These are phyloP conservation scores for Reticulitermes speratus DNA, from an alignment of 1,140 invertebrate genomes.

Conservation along the genomic window DNA sequence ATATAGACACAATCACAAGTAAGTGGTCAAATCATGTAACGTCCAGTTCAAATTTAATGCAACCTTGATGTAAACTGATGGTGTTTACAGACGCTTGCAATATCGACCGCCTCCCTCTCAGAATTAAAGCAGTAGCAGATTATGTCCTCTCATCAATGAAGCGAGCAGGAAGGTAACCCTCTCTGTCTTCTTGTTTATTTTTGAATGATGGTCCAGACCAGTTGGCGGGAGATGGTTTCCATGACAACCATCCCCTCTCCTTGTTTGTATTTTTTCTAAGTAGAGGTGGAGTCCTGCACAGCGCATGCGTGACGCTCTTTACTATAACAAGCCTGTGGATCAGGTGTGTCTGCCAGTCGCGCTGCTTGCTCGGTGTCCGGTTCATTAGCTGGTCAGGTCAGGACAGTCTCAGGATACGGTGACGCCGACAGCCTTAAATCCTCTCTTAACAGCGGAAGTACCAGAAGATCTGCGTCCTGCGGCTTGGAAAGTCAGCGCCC, in stretches of 20 bases:
- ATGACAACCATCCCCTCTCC: conserved; percentile 16
- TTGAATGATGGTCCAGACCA: conserved; percentile 3
- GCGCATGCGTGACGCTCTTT: conserved; percentile 6
- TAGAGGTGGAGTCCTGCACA: conserved; percentile 3
- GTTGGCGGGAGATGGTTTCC: conserved; percentile 16
- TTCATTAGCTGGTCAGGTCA: too few relatives aligned
- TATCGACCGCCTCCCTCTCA: background rate
- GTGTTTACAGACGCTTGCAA: background rate
- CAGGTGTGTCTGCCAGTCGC: background rate
- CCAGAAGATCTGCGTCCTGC: too few relatives aligned
- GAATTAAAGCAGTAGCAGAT: background rate
- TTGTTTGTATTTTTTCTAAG: background rate
- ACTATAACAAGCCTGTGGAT: conserved; percentile 11
- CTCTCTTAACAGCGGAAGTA: too few relatives aligned
- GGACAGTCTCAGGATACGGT: too few relatives aligned
- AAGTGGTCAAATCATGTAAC: too few relatives aligned
- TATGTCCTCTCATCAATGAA: background rate
- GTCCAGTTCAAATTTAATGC: too few relatives aligned
- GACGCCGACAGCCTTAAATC: too few relatives aligned
- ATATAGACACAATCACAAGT: too few relatives aligned
- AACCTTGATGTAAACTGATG: background rate
- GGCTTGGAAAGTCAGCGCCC: too few relatives aligned
- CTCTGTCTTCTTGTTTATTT: background rate
- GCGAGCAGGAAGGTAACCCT: conserved; percentile 4
- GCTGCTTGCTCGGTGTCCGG: too few relatives aligned